These are phyloP conservation scores for Bradypodion ventrale DNA, from an alignment of 2,797 vertebrate genomes.

Conservation along the genomic window DNA sequence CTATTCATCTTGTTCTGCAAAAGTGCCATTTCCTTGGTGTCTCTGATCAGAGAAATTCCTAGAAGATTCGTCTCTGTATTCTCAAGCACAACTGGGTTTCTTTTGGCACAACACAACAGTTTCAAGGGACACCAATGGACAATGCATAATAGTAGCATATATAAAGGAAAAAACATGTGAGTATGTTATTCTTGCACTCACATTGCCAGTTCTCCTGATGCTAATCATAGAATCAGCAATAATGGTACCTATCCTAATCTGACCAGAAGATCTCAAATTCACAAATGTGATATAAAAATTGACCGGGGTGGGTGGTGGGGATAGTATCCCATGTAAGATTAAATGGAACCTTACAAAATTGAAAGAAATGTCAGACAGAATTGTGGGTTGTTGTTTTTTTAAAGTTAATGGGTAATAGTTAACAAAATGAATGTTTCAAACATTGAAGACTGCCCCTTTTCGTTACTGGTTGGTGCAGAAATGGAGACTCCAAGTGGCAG, in stretches of 20 bases:
- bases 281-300: neutral
- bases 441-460: neutral
- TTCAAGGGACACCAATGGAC: constrained; percentile 9
- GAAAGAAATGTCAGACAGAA: constrained; percentile 9
- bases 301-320: neutral
- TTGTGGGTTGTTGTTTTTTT: too few relatives aligned
- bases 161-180: neutral
- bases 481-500: neutral
- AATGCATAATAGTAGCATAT: constrained; percentile 1
- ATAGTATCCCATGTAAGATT: neutral
- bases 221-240: neutral
- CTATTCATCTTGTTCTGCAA: neutral
- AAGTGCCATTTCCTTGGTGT: neutral
- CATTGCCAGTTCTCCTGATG: neutral
- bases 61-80: neutral
- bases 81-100: neutral
- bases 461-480: neutral
- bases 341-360: neutral
- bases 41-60: neutral
- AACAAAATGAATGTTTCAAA: neutral
- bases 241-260: neutral
- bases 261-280: neutral
- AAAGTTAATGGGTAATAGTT: neutral
- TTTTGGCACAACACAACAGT: neutral
- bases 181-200: neutral